Base-by-base conservation (phyloP, 2,113 vertebrate species). In the Alexandromys fortis region DNA sequence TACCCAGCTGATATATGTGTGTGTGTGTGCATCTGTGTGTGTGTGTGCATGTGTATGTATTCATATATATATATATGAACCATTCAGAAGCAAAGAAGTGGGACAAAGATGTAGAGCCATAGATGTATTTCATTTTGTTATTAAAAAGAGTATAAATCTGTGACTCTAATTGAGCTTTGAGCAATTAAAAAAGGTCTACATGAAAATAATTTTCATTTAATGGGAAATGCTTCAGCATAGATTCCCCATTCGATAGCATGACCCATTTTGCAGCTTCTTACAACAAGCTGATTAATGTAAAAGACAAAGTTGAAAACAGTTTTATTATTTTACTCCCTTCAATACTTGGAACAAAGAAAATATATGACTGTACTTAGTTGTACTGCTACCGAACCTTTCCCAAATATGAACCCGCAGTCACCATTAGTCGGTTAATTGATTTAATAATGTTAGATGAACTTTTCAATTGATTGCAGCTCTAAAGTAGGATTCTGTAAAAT, bases 131-230 rank as follows among this genome's bases (percentile, higher is more conserved):
- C 42, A 94, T 52, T 95, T 67, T 86, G 58, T 86, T 35, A 14
- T 33, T 82, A 94, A 92, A 86, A 11, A 93, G 85, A 75, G 26
- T 94, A 47, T 77, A 89, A 90, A 92, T 70, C 26, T 45, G 52
- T 86, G 30, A 86, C 88, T 26, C 26, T 86, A 96, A 92, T 70
- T 96, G 58, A 4, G 75, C 28, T 92, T 90, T 42, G 1, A 78
- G 61, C 79, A 97, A 97, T 93, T 93, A 79, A 96, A 91, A 89
- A 97, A 58, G 21, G 21, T 1, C 76, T 90, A 82, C 72, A 67
- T 91, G 82, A 95, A 97, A 96, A 92, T 82, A 96, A 94, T 93
- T 97, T 96, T 92, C 30, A 90, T 13, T 82, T 93, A 96, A 93
- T 94, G 77, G 30, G 35, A 95, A 92, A 94, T 73, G 16, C 61